These are phyloP conservation scores for Cherax destructor DNA, from an alignment of 1,140 invertebrate genomes.

Conservation along the genomic window DNA sequence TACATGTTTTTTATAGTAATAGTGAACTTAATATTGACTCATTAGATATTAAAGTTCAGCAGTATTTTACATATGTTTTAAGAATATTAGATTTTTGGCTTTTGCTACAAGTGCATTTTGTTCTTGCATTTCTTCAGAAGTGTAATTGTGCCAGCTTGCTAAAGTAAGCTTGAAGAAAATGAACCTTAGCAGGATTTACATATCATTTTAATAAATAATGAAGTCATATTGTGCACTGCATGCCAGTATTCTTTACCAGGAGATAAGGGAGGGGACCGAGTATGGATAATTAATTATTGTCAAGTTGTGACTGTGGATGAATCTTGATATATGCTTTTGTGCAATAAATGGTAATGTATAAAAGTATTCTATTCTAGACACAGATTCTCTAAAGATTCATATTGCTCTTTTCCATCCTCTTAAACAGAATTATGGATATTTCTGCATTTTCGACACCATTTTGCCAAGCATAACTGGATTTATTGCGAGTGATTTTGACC, in stretches of 20 bases:
- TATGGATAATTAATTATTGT: neutral
- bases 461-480: too few species aligned
- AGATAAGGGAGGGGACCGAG: neutral
- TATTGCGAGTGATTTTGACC: too few species aligned
- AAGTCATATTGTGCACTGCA: neutral
- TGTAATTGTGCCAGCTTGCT: neutral
- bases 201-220: conserved; percentile 29
- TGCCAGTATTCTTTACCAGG: conserved; percentile 9
- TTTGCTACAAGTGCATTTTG: neutral
- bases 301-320: neutral
- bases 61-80: neutral
- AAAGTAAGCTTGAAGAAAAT: neutral
- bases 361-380: neutral
- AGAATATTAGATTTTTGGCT: neutral
- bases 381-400: too few species aligned
- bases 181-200: neutral
- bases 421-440: too few species aligned
- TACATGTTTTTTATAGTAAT: neutral
- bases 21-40: neutral
- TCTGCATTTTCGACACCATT: too few species aligned
- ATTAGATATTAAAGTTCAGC: neutral
- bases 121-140: neutral
- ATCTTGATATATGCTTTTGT: neutral
- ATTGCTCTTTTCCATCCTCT: too few species aligned
- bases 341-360: neutral